Evolutionary conservation across 35 echinoderm and acorn worm genomes (phyloP).

Genomic region (Ophioderma brevispina): DNA sequence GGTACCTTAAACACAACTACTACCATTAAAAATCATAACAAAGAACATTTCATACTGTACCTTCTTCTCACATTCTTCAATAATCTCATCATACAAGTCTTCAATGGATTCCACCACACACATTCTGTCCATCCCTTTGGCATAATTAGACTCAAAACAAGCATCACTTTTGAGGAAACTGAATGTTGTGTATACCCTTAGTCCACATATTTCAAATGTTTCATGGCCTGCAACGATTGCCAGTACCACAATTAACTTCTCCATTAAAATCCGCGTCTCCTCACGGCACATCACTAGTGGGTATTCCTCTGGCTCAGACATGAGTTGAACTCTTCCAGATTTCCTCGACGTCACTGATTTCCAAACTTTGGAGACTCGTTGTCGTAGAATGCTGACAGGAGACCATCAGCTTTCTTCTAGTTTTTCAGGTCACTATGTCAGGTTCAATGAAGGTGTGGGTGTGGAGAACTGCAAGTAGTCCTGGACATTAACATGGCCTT

Average conservation of each 20-base stretch:
- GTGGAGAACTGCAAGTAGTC: constrained; percentile 49
- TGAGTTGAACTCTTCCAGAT: constrained; percentile 65
- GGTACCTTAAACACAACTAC: too few species aligned
- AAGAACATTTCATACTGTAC: too few species aligned
- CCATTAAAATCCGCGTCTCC: constrained; percentile 46
- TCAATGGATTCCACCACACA: constrained; percentile 24
- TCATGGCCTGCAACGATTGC: constrained; percentile 37
- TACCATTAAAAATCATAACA: too few species aligned
- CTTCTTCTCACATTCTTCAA: constrained; percentile 76
- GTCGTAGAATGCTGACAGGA: constrained; percentile 46
- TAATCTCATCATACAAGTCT: constrained; percentile 60
- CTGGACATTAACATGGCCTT: constrained; percentile 10
- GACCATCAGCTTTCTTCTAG: constrained; percentile 65
- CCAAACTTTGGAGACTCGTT: neutral
- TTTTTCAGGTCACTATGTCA: constrained; percentile 53
- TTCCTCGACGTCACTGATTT: constrained; percentile 22
- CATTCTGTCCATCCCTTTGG: constrained; percentile 34
- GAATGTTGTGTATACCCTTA: neutral
- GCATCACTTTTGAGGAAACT: constrained; percentile 35
- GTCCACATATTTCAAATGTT: constrained; percentile 45
- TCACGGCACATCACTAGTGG: constrained; percentile 36
- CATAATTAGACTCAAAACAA: constrained; percentile 44
- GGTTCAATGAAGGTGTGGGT: constrained; percentile 29
- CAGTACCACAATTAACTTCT: constrained; percentile 64
- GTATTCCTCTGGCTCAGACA: constrained; percentile 45